phyloP scores from a whole-genome alignment of 2,113 vertebrate species.

The Syrrhaptes paradoxus region DNA sequence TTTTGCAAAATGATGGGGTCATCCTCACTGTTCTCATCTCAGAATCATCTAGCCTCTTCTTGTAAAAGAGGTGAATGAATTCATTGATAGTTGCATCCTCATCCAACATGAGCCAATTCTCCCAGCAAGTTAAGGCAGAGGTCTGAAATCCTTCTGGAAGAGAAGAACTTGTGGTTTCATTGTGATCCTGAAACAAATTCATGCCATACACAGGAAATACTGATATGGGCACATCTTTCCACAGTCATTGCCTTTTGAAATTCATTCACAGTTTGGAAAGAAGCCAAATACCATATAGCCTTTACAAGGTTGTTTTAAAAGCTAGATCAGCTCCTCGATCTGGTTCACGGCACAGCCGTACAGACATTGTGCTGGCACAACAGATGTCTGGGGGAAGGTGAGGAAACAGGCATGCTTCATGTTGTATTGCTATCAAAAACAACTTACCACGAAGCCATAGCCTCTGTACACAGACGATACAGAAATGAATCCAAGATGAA shows the following conservation, averaged over 20 bases:
- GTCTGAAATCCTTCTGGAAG: not conserved
- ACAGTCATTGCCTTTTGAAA: not conserved
- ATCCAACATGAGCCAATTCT: not conserved
- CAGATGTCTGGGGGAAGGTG: conserved; percentile 61
- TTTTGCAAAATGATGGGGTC: not conserved
- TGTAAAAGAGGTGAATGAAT: not conserved
- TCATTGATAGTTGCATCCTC: not conserved
- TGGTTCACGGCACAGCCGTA: not conserved
- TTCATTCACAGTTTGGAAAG: conserved; percentile 25
- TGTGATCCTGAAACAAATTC: not conserved
- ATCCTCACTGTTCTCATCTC: not conserved
- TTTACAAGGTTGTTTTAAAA: not conserved
- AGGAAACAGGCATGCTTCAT: conserved; percentile 24
- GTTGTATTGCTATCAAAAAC: conserved; percentile 18
- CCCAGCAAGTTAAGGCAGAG: not conserved
- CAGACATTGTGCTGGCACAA: conserved; percentile 47
- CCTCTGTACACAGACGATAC: not conserved
- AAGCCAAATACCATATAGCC: not conserved
- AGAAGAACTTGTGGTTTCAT: not conserved
- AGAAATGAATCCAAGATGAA: conserved; percentile 3
- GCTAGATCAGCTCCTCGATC: not conserved
- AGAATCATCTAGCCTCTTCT: not conserved
- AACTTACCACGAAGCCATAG: not conserved
- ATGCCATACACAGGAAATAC: not conserved
- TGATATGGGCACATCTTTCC: not conserved